Conservation (phyloP, 2,797 vertebrate species). For the Onychomys leucogaster region DNA sequence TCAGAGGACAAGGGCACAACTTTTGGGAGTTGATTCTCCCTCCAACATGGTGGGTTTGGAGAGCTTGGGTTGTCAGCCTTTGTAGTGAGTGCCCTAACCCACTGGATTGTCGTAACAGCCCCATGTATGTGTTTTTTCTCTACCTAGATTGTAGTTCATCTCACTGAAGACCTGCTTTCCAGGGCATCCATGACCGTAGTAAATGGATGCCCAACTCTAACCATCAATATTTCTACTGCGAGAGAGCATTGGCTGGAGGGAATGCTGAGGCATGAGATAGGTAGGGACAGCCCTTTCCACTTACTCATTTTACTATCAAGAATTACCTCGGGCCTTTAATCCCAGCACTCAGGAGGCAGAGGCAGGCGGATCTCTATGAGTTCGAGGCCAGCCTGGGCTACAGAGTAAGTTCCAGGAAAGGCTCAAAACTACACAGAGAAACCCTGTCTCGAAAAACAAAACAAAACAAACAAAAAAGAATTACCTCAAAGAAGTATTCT, state of each 20-base stretch:
- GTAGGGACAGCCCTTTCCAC: constrained; percentile 81
- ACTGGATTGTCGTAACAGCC: neutral
- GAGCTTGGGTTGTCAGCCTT: neutral
- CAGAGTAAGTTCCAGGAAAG: too few species aligned
- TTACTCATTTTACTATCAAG: too few species aligned
- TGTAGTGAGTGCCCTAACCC: neutral
- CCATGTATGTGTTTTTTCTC: neutral
- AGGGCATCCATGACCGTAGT: constrained; percentile 97
- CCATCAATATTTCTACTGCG: constrained; percentile 93
- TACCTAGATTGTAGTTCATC: constrained; percentile 93
- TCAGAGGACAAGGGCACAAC: neutral
- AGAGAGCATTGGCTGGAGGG: constrained; percentile 97
- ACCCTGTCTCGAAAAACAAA: too few species aligned
- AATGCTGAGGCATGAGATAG: constrained; percentile 96
- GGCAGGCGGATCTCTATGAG: too few species aligned
- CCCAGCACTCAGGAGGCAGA: too few species aligned
- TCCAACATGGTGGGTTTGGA: neutral
- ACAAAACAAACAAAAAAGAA: too few species aligned
- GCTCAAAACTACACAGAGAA: too few species aligned
- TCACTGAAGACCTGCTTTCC: constrained; percentile 96
- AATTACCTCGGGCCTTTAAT: too few species aligned
- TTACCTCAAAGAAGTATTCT: neutral
- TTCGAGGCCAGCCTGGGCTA: too few species aligned
- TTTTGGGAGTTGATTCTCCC: neutral
- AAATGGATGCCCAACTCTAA: constrained; percentile 94